These are phyloP conservation scores for Trichogramma evanescens DNA, from an alignment of 2,888 invertebrate species.

Conservation along the genomic window DNA sequence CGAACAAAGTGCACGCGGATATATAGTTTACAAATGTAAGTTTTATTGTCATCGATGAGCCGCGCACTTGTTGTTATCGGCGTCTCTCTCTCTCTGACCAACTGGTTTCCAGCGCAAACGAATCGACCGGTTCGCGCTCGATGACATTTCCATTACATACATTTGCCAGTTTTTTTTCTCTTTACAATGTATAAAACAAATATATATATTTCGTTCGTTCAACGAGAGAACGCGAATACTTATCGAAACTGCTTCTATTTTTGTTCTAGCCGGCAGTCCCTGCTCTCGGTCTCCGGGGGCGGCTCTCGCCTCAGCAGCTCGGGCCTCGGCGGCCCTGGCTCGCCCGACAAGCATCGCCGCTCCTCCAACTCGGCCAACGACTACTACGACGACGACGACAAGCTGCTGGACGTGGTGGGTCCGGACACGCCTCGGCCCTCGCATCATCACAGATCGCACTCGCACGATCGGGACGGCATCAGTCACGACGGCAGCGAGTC, in stretches of 20 bases:
- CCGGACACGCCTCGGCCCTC: constrained; percentile 74
- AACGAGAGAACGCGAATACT: too few species aligned
- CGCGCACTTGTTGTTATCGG: too few species aligned
- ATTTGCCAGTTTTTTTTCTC: not conserved
- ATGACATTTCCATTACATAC: too few species aligned
- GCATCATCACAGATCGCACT: constrained; percentile 39
- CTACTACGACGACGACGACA: constrained; percentile 69
- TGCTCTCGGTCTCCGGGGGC: constrained; percentile 45
- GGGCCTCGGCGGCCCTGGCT: constrained; percentile 40
- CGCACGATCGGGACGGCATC: constrained; percentile 34
- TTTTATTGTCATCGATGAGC: too few species aligned
- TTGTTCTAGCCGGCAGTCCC: constrained; percentile 49
- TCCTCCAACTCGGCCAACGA: constrained; percentile 44
- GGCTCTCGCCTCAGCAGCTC: constrained; percentile 42
- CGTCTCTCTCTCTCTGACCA: not conserved
- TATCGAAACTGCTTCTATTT: constrained; percentile 25
- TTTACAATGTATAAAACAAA: too few species aligned
- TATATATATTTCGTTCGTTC: too few species aligned
- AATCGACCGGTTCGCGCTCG: constrained; percentile 7
- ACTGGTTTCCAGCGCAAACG: not conserved
- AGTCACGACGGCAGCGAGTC: constrained; percentile 44
- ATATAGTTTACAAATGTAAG: too few species aligned
- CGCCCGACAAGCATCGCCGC: constrained; percentile 41
- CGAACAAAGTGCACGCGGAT: too few species aligned
- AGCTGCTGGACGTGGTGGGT: constrained; percentile 79